Evolutionary conservation across 2,888 invertebrate genomes (phyloP), one percentile per base, ranked within the genome.

Genomic region (Tetranychus truncatus): DNA sequence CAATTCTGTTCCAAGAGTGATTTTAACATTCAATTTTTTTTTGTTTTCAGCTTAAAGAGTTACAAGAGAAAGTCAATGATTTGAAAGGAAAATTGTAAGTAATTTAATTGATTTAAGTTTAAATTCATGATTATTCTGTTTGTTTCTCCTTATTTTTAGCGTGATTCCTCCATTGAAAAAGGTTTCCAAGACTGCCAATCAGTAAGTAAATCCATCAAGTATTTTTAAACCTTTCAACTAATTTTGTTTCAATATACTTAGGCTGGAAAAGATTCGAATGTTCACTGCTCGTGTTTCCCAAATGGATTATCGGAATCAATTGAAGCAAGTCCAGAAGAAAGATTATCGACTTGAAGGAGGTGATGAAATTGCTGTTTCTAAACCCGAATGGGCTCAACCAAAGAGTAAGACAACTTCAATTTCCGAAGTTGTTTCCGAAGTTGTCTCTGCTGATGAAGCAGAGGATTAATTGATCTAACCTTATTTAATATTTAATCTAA

Each of bases 141-240:
- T 24, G 1, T 55, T 18, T 66, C 20, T 65, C 6, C 34, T 15
- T 44, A 18, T 66, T 18, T 46, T 45, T 82, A 94, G 94, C 89
- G 90, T 95, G 83, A 97, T 96, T 87, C 96, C 97, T 83, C 92
- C 95, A 82, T 87, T 99, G 86, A 97, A 97, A 88, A 99, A 99
- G 88, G 96, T 99, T 81, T 96, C 96, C 85, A 99, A 99, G 88
- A 69, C 69, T 69, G 95, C 95, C 86, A 95, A 95, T 89, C 78
- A 44, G 83, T 82, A 94, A 96, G 84, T 83, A 84, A 82, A 78
- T 80, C 15, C 15, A n/a, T 20, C n/a, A 11, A 24, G 9, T 20
- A 69, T 21, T 69, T 20, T 20, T 69, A 20, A 69, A 6, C 20
- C 20, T 5, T 20, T 69, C 34, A 11, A 69, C 20, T 21, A 6